Conservation (phyloP, 2,888 invertebrate genomes). For the Hirtodrosophila histrioides region DNA sequence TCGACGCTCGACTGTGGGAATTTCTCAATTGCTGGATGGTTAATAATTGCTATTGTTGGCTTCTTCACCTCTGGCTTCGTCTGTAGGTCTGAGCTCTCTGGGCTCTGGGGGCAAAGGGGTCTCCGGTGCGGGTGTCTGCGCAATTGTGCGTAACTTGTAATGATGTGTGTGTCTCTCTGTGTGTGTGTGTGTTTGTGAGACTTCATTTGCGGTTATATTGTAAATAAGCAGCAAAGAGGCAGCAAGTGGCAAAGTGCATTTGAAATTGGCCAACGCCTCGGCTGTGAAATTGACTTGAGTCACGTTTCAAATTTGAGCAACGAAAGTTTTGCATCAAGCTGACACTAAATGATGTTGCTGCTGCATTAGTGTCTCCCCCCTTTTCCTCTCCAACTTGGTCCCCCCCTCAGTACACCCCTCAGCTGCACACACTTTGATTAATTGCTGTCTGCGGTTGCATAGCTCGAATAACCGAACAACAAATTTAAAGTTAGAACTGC, state of each 20-base stretch:
- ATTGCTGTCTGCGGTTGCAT: constrained; percentile 58
- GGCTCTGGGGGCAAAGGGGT: background rate
- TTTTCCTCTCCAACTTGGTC: background rate
- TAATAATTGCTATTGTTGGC: constrained; percentile 79
- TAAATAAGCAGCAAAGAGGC: constrained; percentile 38
- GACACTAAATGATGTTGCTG: constrained; percentile 11
- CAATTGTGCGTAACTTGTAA: constrained; percentile 72
- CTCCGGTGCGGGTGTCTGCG: constrained; percentile 49
- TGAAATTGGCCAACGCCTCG: constrained; percentile 22
- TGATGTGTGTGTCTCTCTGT: constrained; percentile 19
- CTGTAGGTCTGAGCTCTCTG: background rate
- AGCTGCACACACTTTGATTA: constrained; percentile 43
- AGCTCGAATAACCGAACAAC: constrained; percentile 26
- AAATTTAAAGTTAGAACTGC: constrained; percentile 28
- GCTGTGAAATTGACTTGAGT: constrained; percentile 27
- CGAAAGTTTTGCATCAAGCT: constrained; percentile 11
- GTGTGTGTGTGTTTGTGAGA: constrained; percentile 34
- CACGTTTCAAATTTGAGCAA: constrained; percentile 18
- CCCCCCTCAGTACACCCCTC: background rate
- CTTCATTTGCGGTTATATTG: constrained; percentile 67
- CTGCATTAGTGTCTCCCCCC: background rate
- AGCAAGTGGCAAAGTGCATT: constrained; percentile 42
- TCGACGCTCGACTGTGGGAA: constrained; percentile 73
- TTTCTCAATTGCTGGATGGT: constrained; percentile 80
- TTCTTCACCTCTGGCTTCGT: constrained; percentile 65